Base-by-base conservation (phyloP, 1,140 invertebrate genomes). In the Drosophila rhopaloa region DNA sequence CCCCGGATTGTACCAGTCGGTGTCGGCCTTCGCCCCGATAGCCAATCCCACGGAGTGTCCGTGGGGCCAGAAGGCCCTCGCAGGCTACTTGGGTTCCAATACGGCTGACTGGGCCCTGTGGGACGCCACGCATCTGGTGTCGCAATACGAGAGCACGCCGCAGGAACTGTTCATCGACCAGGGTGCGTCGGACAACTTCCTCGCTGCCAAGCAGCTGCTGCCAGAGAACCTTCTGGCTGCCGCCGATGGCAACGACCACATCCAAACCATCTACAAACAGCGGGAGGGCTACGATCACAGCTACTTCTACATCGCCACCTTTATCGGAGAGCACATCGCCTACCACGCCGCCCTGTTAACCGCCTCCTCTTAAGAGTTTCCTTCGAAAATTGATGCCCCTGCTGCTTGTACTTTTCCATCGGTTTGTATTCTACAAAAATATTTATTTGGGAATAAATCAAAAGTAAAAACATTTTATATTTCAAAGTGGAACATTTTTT, bases 21-120 rank as follows among this genome's bases (percentile, higher is more conserved):
- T 99, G 0, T 98, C 98, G 65, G 97, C 97, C n/a, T 99, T 99
- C 95, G 95, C 99, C 19, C 98, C 99, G 0, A 99, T 99, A 88
- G 96, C 96, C 54, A 98, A 99, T 93, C 98, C 98, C 0, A 94
- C 93, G 11, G 93, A 95, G 43, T 96, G 96, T 84, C 94, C 95
- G 4, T 99, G 98, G 98, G 98, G 98, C 1, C 93, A 95, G 44
- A 98, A 97, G 92, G 97, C 97, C 9, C 97, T 99, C 67, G 93
- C 93, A 62, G 97, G 96, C 6, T 99, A 99, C 91, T 93, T 99
- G 16, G 98, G 98, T 50, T 93, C 94, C 37, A 74, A 92, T 11
- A 93, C 95, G 88, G 95, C 81, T 83, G 92, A 93, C 14, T 99
- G 98, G 98, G 94, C 94, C 2, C 93, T 96, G 60, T 99, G 97